Conservation (phyloP, 2,888 invertebrate species). For the Tipula vernalis region DNA sequence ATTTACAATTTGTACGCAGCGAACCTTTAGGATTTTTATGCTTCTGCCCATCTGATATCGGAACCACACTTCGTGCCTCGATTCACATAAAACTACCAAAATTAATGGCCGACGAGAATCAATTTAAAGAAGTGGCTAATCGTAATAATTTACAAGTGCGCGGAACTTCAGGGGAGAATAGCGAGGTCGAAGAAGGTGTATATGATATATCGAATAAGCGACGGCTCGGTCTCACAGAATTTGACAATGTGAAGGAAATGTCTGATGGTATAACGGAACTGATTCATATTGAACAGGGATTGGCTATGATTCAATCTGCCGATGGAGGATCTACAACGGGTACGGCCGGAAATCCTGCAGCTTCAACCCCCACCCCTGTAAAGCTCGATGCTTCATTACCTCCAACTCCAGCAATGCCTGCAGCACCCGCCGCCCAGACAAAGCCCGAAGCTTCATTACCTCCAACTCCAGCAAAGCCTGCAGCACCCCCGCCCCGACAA, state of each 20-base stretch:
- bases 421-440: too few relatives aligned
- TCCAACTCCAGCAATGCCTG: too few relatives aligned
- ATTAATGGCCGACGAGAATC: constrained; percentile 37
- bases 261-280: constrained; percentile 46
- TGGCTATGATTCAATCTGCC: constrained; percentile 11
- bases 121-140: constrained; percentile 44
- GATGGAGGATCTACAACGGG: too few relatives aligned
- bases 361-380: too few relatives aligned
- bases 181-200: constrained; percentile 44
- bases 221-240: constrained; percentile 49
- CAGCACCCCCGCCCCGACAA: background rate
- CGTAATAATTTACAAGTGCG: constrained; percentile 43
- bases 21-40: constrained; percentile 52
- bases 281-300: constrained; percentile 43
- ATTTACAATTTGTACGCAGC: constrained; percentile 43
- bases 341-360: too few relatives aligned
- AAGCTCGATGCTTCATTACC: too few relatives aligned
- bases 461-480: too few relatives aligned
- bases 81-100: constrained; percentile 55
- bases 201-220: constrained; percentile 52
- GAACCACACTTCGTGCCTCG: constrained; percentile 53
- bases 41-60: constrained; percentile 59
- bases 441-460: too few relatives aligned
- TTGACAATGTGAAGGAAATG: constrained; percentile 45
- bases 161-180: constrained; percentile 44